Evolutionary conservation across 2,797 vertebrate genomes (phyloP).

Genomic region (Helicolenus hilgendorfi): DNA sequence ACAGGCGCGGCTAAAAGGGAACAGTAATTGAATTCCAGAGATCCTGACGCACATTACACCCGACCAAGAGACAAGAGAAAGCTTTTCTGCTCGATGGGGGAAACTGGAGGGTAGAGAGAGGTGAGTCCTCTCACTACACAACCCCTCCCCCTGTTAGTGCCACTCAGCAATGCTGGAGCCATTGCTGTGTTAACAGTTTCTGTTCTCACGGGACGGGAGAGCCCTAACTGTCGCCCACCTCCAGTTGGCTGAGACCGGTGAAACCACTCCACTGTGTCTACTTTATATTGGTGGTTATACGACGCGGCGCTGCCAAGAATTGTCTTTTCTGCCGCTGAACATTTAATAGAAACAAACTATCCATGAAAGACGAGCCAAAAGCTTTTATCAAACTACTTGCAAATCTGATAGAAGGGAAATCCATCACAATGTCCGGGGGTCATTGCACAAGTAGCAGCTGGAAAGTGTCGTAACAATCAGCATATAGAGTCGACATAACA

Average conservation of each 20-base stretch:
- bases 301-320: slow-evolving; percentile 66
- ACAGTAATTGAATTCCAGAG: slow-evolving; percentile 90
- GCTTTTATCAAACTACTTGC: slow-evolving; percentile 64
- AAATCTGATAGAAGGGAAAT: slow-evolving; percentile 62
- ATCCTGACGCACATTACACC: slow-evolving; percentile 88
- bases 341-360: slow-evolving; percentile 82
- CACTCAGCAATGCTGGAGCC: slow-evolving; percentile 88
- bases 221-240: slow-evolving; percentile 85
- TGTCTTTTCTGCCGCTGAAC: slow-evolving; percentile 74
- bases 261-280: slow-evolving; percentile 87
- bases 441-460: slow-evolving; percentile 41
- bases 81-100: slow-evolving; percentile 88
- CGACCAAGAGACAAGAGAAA: slow-evolving; percentile 89
- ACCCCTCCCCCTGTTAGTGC: slow-evolving; percentile 79
- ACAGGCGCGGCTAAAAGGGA: slow-evolving; percentile 86
- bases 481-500: slow-evolving; percentile 25
- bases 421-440: slow-evolving; percentile 36
- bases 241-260: slow-evolving; percentile 84
- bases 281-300: slow-evolving; percentile 79
- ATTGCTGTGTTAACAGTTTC: slow-evolving; percentile 89
- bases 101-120: slow-evolving; percentile 85
- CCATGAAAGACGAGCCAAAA: slow-evolving; percentile 71
- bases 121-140: slow-evolving; percentile 81
- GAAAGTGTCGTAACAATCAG: slow-evolving; percentile 36
- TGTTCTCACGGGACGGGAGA: slow-evolving; percentile 87